phyloP scores from a whole-genome alignment of 2,888 invertebrate genomes.

The Aleiodes leptofemur region DNA sequence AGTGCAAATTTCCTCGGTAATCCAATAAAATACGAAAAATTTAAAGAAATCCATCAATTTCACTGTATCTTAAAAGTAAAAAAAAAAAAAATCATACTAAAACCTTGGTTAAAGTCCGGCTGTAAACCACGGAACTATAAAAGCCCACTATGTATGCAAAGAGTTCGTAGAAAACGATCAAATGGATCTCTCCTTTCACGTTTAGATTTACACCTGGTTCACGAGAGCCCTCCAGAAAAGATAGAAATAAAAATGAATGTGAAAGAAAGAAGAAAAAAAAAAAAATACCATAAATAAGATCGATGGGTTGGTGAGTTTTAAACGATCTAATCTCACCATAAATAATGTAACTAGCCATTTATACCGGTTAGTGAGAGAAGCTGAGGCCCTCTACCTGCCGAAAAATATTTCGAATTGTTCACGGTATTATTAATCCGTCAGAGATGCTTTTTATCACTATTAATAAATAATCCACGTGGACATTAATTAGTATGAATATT shows the following conservation, averaged over 20 bases:
- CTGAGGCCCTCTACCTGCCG: background rate
- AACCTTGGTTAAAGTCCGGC: background rate
- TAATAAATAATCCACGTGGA: conserved; percentile 45
- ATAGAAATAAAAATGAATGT: no score
- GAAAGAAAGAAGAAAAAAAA: background rate
- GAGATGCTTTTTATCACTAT: conserved; percentile 36
- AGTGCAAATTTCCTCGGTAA: no score
- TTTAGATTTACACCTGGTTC: conserved; percentile 26
- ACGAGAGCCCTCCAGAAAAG: conserved; percentile 5
- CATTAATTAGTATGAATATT: conserved; percentile 51
- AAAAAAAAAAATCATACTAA: background rate
- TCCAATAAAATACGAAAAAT: no score
- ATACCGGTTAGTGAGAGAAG: background rate
- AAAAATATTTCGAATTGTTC: conserved; percentile 47
- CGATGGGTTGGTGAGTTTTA: conserved; percentile 23
- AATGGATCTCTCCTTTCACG: conserved; percentile 8
- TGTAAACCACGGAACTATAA: conserved; percentile 1
- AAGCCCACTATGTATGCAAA: conserved; percentile 17
- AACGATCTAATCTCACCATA: conserved; percentile 33
- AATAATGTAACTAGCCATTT: conserved; percentile 6
- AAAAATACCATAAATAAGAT: conserved; percentile 9
- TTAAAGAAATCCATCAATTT: no score
- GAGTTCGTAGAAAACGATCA: conserved; percentile 11
- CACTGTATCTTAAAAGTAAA: background rate
- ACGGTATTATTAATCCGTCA: conserved; percentile 40